Conservation (phyloP, 1,140 invertebrate genomes). For the Drosophila guanche region DNA sequence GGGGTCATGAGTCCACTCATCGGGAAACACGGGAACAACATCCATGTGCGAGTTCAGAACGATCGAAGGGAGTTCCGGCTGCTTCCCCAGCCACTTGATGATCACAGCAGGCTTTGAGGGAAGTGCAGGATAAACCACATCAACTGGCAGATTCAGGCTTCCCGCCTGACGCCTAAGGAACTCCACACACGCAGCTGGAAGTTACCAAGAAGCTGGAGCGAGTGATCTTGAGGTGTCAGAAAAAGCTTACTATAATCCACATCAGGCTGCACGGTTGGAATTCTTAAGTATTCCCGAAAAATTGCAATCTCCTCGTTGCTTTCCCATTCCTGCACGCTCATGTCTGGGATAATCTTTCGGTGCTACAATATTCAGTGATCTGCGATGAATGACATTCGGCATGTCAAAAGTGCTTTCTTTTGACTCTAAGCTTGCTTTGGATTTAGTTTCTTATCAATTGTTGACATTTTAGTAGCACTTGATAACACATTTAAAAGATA, state of each 20-base stretch:
- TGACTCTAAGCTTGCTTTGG: too few species aligned
- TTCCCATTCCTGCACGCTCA: conserved; percentile 65
- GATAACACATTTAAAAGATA: too few species aligned
- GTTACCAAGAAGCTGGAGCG: not conserved
- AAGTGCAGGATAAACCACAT: conserved; percentile 83
- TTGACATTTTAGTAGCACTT: too few species aligned
- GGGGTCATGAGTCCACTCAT: conserved; percentile 87
- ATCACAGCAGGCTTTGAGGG: conserved; percentile 87
- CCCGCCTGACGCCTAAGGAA: conserved; percentile 88
- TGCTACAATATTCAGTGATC: not conserved
- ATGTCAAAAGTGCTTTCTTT: too few species aligned
- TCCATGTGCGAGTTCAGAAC: conserved; percentile 94
- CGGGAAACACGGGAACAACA: conserved; percentile 91
- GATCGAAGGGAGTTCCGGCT: conserved; percentile 87
- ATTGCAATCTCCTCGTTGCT: conserved; percentile 89
- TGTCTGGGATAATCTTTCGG: conserved; percentile 3
- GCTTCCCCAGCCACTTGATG: conserved; percentile 89
- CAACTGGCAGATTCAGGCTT: conserved; percentile 86
- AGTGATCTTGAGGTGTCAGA: too few species aligned
- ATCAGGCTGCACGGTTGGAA: conserved; percentile 92
- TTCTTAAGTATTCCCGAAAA: conserved; percentile 91
- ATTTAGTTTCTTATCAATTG: too few species aligned
- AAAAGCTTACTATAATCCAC: conserved; percentile 87
- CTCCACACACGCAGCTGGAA: conserved; percentile 83
- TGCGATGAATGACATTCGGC: not conserved